Base-by-base conservation (phyloP, 2,797 vertebrate genomes). In the Erithacus rubecula region DNA sequence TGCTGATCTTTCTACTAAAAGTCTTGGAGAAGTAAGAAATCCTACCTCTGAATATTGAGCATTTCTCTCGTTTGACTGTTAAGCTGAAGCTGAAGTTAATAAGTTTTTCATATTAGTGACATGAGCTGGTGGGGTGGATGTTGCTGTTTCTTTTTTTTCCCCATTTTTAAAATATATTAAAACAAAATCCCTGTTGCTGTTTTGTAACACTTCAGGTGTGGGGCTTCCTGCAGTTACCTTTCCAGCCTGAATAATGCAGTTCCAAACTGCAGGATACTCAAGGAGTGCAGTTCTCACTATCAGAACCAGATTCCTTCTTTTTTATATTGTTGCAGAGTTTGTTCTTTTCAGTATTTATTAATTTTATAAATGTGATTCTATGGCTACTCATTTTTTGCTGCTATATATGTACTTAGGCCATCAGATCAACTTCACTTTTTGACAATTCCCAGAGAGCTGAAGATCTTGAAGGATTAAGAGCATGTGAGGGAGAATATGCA, bases 401-500 rank as follows among this genome's bases (percentile, higher is more conserved):
- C 19, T 52, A 2, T 32, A 20, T 68, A 8, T 79, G 13, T 92
- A 11, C 20, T 37, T 44, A 97, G 97, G 58, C 83, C 36, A 90
- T 94, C 55, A 92, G 89, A 52, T 84, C 89, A 72, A n/a, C 83
- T 59, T 91, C 96, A 6, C 94, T 96, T 82, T 94, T 95, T 12
- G 92, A 97, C 79, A 97, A 72, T 34, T 83, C 93, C 32, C 90
- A 1, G 39, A 78, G 16, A 59, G 70, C 97, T 14, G 94, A 97
- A 94, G 98, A 99, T 88, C 97, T 99, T 30, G 98, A 99, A 74
- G 97, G 98, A 63, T 96, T 98, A 65, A 98, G 96, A 36, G 99
- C 99, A 46, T 99, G 98, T 37, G 98, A 99, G 22, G 99, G 99
- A 27, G 97, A 98, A 43, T 99, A 99, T 60, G 97, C 97, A 53